A percentile compares a stretch with the other conserved stretches of the same genome.
These are phyloP conservation scores for Ditula angustiorana DNA, from an alignment of 2,888 invertebrate genomes.

Conservation along the genomic window DNA sequence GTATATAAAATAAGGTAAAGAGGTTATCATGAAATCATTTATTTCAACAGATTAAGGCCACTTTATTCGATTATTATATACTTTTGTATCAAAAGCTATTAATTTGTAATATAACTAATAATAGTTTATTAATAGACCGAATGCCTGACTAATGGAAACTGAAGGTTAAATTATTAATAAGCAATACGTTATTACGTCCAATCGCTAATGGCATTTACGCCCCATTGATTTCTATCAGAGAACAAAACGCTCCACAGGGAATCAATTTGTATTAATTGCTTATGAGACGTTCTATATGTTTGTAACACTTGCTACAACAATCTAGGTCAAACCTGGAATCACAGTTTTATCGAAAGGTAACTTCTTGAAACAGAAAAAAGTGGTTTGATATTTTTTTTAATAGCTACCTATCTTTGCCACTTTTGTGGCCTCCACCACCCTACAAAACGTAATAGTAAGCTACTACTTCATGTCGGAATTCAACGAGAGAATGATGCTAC, in stretches of 20 bases:
- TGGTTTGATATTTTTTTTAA: no score
- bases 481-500: no score
- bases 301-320: not conserved
- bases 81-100: not conserved
- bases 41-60: not conserved
- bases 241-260: slow-evolving; percentile 19
- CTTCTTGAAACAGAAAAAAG: no score
- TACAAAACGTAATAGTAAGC: no score
- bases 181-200: slow-evolving; percentile 27
- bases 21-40: not conserved
- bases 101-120: not conserved
- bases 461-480: no score
- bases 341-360: no score
- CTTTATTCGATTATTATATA: no score
- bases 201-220: slow-evolving; percentile 32
- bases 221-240: slow-evolving; percentile 32
- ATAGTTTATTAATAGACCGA: not conserved
- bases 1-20: not conserved
- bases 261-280: slow-evolving; percentile 18
- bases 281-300: not conserved
- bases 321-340: not conserved
- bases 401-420: no score
- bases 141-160: slow-evolving; percentile 7
- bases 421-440: no score
- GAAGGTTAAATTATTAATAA: slow-evolving; percentile 27